Percentiles rank a stretch among this genome's conserved stretches.
Evolutionary conservation across 37 sponge, comb jelly and placozoan genomes (phyloP).

Genomic region (Crambe crambe): DNA sequence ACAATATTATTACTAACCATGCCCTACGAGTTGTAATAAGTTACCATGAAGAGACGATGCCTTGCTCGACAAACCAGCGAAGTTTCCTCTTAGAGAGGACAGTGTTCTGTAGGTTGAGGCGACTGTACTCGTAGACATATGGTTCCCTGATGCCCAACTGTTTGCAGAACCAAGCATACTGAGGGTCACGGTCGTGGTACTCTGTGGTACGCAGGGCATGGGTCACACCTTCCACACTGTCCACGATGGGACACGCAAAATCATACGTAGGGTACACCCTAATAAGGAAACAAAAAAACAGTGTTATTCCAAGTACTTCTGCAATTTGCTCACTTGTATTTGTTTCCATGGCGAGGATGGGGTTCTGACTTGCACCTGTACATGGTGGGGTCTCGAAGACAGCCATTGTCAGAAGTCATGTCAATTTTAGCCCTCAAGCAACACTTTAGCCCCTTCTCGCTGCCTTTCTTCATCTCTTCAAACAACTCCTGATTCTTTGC

Average conservation of each 20-base stretch:
- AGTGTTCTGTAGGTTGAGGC: constrained; percentile 96
- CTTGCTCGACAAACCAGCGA: constrained; percentile 97
- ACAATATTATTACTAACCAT: background rate
- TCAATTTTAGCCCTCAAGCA: constrained; percentile 96
- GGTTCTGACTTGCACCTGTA: constrained; percentile 89
- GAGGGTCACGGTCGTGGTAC: constrained; percentile 93
- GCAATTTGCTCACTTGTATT: constrained; percentile 81
- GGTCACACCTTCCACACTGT: constrained; percentile 98
- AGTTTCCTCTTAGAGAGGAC: constrained; percentile 96
- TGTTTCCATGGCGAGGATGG: constrained; percentile 81
- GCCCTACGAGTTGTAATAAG: background rate
- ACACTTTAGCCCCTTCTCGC: constrained; percentile 71
- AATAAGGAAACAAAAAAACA: background rate
- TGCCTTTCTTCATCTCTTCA: constrained; percentile 92
- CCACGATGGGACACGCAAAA: constrained; percentile 98
- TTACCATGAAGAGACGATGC: constrained; percentile 93
- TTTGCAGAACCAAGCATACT: constrained; percentile 85
- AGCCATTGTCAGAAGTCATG: constrained; percentile 86
- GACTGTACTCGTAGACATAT: constrained; percentile 90
- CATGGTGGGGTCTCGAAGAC: constrained; percentile 93
- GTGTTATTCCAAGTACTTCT: background rate
- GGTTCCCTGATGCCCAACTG: constrained; percentile 52
- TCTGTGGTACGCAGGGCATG: constrained; percentile 98
- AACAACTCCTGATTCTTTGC: constrained; percentile 75
- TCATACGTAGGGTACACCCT: constrained; percentile 99